phyloP scores from a whole-genome alignment of 2,113 vertebrate genomes.

The Spermophilus dauricus region DNA sequence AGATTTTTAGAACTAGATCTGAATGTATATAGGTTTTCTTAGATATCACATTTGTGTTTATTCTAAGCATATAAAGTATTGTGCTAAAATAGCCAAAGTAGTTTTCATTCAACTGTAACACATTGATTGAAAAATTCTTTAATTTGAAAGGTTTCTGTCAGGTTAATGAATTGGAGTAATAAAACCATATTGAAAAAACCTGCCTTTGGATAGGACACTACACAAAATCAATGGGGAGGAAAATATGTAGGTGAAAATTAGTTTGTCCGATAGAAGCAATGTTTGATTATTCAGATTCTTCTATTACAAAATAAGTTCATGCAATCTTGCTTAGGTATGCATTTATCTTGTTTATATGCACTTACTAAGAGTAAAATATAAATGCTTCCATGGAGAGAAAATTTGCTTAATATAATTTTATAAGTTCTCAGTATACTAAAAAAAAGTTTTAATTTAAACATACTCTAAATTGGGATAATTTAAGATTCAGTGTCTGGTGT shows the following conservation, averaged over 20 bases:
- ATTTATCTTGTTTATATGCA: background rate
- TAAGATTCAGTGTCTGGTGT: background rate
- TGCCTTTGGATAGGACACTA: constrained; percentile 37
- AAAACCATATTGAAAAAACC: constrained; percentile 75
- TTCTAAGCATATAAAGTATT: constrained; percentile 61
- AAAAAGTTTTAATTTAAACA: background rate
- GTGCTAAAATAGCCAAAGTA: constrained; percentile 55
- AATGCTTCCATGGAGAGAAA: background rate
- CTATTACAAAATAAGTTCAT: background rate
- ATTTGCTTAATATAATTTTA: background rate
- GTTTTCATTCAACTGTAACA: constrained; percentile 76
- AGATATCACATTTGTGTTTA: constrained; percentile 53
- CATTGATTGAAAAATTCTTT: constrained; percentile 68
- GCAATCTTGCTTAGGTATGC: constrained; percentile 34
- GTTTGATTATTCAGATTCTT: constrained; percentile 4
- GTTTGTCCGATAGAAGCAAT: constrained; percentile 30
- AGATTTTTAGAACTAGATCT: constrained; percentile 5
- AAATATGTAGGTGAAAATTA: constrained; percentile 70
- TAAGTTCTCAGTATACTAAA: background rate
- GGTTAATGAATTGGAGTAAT: constrained; percentile 80
- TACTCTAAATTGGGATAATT: background rate
- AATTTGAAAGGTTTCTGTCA: constrained; percentile 77
- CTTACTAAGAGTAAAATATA: background rate
- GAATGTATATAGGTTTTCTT: constrained; percentile 14
- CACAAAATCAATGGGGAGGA: constrained; percentile 70